Conservation (phyloP, 1,140 invertebrate species). For the Drosophila subobscura region DNA sequence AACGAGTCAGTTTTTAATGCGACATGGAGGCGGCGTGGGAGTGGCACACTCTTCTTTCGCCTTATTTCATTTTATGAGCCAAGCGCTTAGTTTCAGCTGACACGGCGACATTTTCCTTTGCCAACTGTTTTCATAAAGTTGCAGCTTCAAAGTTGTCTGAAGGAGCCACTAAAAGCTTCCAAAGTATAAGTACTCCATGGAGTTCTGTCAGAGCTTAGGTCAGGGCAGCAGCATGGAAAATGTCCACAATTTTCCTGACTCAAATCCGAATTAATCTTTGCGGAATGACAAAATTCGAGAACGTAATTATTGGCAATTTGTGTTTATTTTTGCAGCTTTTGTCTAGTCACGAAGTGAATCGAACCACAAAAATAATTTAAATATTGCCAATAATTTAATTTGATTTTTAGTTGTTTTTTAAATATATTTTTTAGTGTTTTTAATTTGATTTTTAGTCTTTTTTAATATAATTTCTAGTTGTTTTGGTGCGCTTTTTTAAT, state of each 20-base stretch:
- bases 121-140: conserved; percentile 35
- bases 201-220: conserved; percentile 2
- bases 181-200: conserved; percentile 8
- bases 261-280: neutral
- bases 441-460: neutral
- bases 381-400: conserved; percentile 3
- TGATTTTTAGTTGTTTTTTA: neutral
- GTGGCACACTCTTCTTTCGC: conserved; percentile 16
- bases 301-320: too few species aligned
- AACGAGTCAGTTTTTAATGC: conserved; percentile 46
- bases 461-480: neutral
- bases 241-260: neutral
- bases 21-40: neutral
- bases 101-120: conserved; percentile 20
- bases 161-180: conserved; percentile 11
- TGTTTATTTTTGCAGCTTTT: neutral
- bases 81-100: conserved; percentile 42
- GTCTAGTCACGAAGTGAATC: neutral
- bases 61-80: conserved; percentile 35
- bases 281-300: too few species aligned
- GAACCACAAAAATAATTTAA: neutral
- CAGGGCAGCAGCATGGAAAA: neutral
- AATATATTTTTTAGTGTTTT: neutral
- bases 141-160: conserved; percentile 32
- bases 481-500: neutral